A percentile compares a stretch with the other conserved stretches of the same genome.
phyloP scores from a whole-genome alignment of 1,140 invertebrate genomes.

The Sitobion miscanthi region DNA sequence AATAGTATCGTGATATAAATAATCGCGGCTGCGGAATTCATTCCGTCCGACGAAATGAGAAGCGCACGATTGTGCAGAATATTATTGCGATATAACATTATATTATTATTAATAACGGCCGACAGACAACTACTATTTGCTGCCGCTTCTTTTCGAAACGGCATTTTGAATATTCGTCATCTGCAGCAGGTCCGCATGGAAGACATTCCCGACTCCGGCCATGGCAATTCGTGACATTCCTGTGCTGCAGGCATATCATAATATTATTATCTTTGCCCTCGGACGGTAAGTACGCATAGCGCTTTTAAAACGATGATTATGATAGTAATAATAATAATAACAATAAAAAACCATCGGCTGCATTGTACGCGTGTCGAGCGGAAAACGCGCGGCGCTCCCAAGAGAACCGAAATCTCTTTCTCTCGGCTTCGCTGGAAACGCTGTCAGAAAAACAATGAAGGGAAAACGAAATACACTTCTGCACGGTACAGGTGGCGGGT shows the following conservation, averaged over 20 bases:
- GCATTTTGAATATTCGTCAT: background rate
- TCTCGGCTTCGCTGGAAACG: background rate
- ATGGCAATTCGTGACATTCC: background rate
- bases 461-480: background rate
- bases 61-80: background rate
- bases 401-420: background rate
- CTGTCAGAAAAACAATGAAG: background rate
- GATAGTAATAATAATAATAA: conserved; percentile 1
- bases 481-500: background rate
- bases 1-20: background rate
- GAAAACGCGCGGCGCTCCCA: background rate
- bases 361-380: background rate
- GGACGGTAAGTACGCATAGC: background rate
- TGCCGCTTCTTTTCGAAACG: background rate
- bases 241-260: background rate
- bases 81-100: background rate
- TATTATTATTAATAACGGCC: background rate
- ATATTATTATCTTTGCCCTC: background rate
- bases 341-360: background rate
- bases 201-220: background rate
- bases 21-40: background rate
- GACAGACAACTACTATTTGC: background rate
- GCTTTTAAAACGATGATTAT: background rate
- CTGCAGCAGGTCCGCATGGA: background rate
- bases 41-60: background rate